Base-by-base conservation (phyloP, 1,140 invertebrate genomes). In the Ips typographus region DNA sequence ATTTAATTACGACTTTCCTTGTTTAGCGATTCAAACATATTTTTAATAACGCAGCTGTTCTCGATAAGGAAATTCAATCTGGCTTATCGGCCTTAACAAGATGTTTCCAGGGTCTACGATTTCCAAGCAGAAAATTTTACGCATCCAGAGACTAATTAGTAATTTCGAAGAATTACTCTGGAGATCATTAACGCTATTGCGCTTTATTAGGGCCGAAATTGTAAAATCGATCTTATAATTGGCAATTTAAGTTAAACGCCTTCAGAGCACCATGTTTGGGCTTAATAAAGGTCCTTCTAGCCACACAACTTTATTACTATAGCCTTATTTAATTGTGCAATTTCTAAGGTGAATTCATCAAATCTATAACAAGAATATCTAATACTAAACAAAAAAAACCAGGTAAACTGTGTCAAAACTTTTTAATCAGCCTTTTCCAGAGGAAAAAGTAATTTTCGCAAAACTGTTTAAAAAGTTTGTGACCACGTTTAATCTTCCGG, bases 211-310 rank as follows among this genome's bases (percentile, higher is more conserved):
- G 36, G 37, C 65, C 58, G 40, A 68, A 68, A 68, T 68, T 68
- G 65, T 68, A 60, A 68, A 68, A 68, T 68, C 66, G 66, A 68
- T 68, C 58, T 62, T 56, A 62, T 68, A 68, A 68, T 68, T 68
- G 58, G 66, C 66, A 68, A 68, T 68, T 68, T 68, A 68, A 62
- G 44, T 68, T 68, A 68, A 68, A 68, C 60, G 58, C 66, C 49
- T 68, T 49, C 40, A 68, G 66, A 63, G 58, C 66, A 68, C 62
- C 66, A 68, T 68, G 58, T 68, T 68, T 62, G 66, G 59, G 66
- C 58, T 56, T 67, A 41, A 65, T 65, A 56, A 65, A 6, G 44
- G 44, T 22, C 44, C 22, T 52, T 63, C 47, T 40, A 42, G 61
- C 22, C 53, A 63, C 49, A 52, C 47, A 7, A 39, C 61, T 38